phyloP scores from a whole-genome alignment of 2,888 invertebrate species.

The Drosophila tripunctata region DNA sequence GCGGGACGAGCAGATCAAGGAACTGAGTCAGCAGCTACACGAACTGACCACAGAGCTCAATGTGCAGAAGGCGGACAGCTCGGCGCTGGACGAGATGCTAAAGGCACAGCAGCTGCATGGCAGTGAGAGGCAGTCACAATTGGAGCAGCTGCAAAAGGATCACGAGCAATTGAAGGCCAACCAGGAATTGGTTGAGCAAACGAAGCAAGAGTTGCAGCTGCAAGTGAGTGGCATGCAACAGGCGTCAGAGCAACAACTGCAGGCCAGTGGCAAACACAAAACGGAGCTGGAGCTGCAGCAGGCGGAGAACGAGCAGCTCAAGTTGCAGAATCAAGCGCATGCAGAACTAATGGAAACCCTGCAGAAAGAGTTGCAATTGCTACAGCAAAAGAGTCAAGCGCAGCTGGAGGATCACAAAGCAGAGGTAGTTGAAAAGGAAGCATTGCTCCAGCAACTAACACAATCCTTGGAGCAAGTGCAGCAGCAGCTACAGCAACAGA shows the following conservation, averaged over 20 bases:
- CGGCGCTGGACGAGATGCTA: constrained; percentile 76
- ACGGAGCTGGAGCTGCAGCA: constrained; percentile 10
- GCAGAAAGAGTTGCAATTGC: not conserved
- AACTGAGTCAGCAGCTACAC: constrained; percentile 61
- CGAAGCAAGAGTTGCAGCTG: constrained; percentile 17
- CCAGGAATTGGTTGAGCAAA: constrained; percentile 44
- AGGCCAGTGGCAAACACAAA: constrained; percentile 14
- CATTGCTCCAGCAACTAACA: constrained; percentile 16
- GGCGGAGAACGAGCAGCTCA: constrained; percentile 6
- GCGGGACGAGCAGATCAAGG: constrained; percentile 68
- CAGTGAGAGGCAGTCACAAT: constrained; percentile 36
- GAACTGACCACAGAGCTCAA: constrained; percentile 69
- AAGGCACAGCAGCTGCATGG: constrained; percentile 57
- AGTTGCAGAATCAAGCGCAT: not conserved
- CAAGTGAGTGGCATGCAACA: constrained; percentile 5
- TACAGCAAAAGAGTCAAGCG: not conserved
- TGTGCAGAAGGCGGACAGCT: constrained; percentile 76
- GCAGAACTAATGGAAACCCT: not conserved
- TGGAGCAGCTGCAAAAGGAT: constrained; percentile 64
- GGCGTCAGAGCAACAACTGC: constrained; percentile 16
- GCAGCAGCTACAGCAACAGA: constrained; percentile 42
- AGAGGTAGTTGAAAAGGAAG: constrained; percentile 13
- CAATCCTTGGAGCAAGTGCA: constrained; percentile 25
- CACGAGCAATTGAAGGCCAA: constrained; percentile 61
- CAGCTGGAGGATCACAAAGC: constrained; percentile 2